Conservation (phyloP, 2,113 vertebrate species). For the Scatophagus argus region DNA sequence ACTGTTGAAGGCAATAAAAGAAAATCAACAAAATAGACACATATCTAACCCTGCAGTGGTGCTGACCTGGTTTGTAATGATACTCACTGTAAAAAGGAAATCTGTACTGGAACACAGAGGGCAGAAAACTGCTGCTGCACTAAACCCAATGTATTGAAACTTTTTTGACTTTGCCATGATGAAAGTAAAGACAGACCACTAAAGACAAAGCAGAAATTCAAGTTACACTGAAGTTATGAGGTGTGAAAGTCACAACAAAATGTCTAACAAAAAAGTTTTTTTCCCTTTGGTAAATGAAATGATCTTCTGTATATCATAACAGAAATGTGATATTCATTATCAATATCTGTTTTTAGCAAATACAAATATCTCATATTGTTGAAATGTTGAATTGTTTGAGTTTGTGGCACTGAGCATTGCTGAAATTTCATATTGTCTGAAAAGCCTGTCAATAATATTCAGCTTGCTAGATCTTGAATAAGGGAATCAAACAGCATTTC, state of each 20-base stretch:
- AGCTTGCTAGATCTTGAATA: not conserved
- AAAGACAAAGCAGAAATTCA: no score
- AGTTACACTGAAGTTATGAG: no score
- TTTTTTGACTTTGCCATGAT: not conserved
- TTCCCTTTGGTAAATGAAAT: not conserved
- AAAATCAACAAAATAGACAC: slow-evolving; percentile 17
- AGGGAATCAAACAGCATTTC: not conserved
- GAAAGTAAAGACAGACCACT: not conserved
- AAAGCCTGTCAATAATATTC: not conserved
- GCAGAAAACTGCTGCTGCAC: slow-evolving; percentile 16
- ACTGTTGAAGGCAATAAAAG: not conserved
- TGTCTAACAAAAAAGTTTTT: not conserved
- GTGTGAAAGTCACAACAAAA: not conserved
- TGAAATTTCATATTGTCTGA: not conserved
- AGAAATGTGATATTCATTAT: not conserved
- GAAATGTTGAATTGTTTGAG: not conserved
- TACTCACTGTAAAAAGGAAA: slow-evolving; percentile 16
- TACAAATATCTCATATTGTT: not conserved
- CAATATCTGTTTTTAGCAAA: not conserved
- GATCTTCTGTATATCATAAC: not conserved
- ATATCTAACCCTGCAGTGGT: not conserved
- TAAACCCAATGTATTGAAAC: not conserved
- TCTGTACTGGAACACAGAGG: not conserved
- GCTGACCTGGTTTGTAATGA: slow-evolving; percentile 36
- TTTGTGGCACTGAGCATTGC: not conserved